Evolutionary conservation across 2,113 vertebrate species (phyloP), one percentile per base, ranked within the genome.

Genomic region (Morone saxatilis): DNA sequence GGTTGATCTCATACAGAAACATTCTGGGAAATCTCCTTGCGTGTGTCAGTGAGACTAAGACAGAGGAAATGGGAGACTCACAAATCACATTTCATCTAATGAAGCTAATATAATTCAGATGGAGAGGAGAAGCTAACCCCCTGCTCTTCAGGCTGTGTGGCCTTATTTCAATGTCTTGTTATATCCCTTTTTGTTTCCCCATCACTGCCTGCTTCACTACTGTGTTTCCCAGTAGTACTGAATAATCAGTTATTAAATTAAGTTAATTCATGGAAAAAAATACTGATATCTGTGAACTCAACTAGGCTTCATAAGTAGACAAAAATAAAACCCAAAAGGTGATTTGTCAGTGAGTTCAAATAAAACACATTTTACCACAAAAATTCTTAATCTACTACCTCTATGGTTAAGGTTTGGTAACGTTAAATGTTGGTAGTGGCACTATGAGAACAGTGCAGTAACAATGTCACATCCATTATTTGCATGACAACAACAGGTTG

Each of bases 81-180:
- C 88, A 87, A 86, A 94, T 89, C 61, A 62, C 60, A 76, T 91
- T 62, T 89, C 50, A 88, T 89, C 84, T 88, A 90, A 89, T 90
- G 78, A 87, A 72, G 68, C 40, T 90, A 88, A 91, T 89, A 70
- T 51, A 60, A 90, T 93, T 85, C 38, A 51, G 78, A 66, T 0
- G 48, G 48, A 67, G 78, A 80, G 57, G 56, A 78, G 45, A 62
- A 36, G 71, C 71, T 43, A 57, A 71, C 22, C 68, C 67, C 45
- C n/a, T 60, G 66, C 62, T 56, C 69, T 51, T 5, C 47, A 4
- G 43, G 53, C 76, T 61, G 22, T 45, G 61, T 57, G 67, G 43
- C 73, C 45, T 86, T 71, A 68, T 78, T 60, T 77, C n/a, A 51
- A 54, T 68, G 20, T 65, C 67, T 78, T 53, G 0, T 66, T 69